phyloP scores from a whole-genome alignment of 2,797 vertebrate genomes.

The Ataeniobius toweri region DNA sequence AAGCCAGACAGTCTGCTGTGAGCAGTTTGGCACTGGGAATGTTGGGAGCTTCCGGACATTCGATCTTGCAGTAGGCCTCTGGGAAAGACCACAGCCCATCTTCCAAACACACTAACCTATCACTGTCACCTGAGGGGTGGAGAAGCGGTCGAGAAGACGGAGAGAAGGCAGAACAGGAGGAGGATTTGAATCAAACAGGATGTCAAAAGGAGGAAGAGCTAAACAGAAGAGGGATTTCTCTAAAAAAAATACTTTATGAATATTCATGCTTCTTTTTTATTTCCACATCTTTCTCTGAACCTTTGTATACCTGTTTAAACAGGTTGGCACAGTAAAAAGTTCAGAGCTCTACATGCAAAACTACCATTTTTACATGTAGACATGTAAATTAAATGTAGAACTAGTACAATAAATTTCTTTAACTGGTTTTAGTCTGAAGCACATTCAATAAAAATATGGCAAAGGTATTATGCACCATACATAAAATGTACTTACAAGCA shows the following conservation, averaged over 20 bases:
- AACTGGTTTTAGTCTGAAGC: too few species aligned
- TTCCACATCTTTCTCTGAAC: not conserved
- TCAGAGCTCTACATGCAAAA: not conserved
- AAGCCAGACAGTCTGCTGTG: conserved; percentile 81
- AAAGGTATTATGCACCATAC: too few species aligned
- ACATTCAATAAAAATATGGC: too few species aligned
- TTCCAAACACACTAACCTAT: conserved; percentile 89
- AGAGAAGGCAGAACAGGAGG: not conserved
- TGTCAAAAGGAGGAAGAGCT: not conserved
- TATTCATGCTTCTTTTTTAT: not conserved
- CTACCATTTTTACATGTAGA: not conserved
- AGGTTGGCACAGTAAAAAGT: not conserved
- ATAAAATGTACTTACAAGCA: too few species aligned
- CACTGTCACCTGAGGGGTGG: conserved; percentile 81
- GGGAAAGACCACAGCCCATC: conserved; percentile 96
- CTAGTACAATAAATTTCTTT: not conserved
- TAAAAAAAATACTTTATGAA: not conserved
- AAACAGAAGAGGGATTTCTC: not conserved
- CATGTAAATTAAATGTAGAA: not conserved
- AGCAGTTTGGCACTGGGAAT: conserved; percentile 84
- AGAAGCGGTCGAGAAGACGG: not conserved
- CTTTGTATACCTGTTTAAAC: not conserved
- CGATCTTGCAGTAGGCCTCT: conserved; percentile 94
- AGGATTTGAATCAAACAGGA: not conserved
- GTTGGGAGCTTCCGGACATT: conserved; percentile 81